Percentiles rank a stretch among this genome's conserved stretches.
Conservation (phyloP, 2,797 vertebrate genomes). For the Trachurus trachurus region DNA sequence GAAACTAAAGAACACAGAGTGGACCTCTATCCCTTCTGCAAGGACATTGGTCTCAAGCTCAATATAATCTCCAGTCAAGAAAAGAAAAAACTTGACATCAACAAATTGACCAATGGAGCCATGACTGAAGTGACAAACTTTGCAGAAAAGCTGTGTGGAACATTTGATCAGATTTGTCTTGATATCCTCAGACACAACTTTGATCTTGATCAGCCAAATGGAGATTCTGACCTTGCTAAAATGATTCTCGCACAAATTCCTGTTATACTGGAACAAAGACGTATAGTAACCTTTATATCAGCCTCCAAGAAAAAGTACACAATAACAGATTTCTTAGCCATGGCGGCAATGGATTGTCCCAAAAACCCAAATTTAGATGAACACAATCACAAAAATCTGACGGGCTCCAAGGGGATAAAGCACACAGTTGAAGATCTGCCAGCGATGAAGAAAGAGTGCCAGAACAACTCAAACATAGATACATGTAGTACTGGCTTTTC, state of each 20-base stretch:
- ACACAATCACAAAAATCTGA: too few species aligned
- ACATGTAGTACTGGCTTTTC: not conserved
- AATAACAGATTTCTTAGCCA: not conserved
- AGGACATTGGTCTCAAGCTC: slow-evolving; percentile 27
- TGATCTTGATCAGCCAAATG: too few species aligned
- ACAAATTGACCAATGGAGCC: too few species aligned
- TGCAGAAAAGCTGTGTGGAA: not conserved
- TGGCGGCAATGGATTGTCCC: too few species aligned
- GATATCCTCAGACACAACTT: too few species aligned
- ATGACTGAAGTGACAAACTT: slow-evolving; percentile 26
- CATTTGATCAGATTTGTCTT: too few species aligned
- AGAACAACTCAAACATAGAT: not conserved
- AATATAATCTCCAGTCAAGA: not conserved
- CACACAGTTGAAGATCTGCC: not conserved
- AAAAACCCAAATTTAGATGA: too few species aligned
- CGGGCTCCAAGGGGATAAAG: accelerated
- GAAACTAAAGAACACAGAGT: not conserved
- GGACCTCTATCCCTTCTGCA: slow-evolving; percentile 28
- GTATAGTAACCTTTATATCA: not conserved
- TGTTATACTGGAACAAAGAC: not conserved
- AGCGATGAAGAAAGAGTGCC: not conserved
- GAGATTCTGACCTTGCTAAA: too few species aligned
- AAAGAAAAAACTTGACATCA: too few species aligned
- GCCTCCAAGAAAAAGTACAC: accelerated
- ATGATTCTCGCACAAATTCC: too few species aligned